Base-by-base conservation (phyloP, 2,888 invertebrate species). In the Plutella xylostella region DNA sequence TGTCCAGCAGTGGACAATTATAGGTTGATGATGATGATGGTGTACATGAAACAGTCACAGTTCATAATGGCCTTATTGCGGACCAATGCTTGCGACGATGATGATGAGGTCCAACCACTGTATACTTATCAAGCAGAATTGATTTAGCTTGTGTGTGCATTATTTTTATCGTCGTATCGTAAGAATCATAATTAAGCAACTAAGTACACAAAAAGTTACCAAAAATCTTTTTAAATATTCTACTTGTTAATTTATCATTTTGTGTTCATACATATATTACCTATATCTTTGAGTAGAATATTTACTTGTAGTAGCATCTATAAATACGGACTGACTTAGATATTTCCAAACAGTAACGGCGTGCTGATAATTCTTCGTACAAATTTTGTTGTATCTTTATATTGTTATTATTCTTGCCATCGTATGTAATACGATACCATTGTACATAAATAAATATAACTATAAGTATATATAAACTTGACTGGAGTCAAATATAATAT, bases 31-130 rank as follows among this genome's bases (percentile, higher is more conserved):
- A 15, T 39, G 3, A 12, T 33, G 11, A 15, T 5, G 17, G 17
- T 15, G 34, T 7, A 15, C 15, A 15, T 3, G 34, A 5, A 9
- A n/a, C 15, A 15, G 15, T 34, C 15, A 34, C 9, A 9, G 7
- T 15, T 15, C 14, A 60, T n/a, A n/a, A n/a, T 61, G 65, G 80
- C 80, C 78, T 80, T 80, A 78, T 59, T 60, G 67, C 60, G 80
- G 80, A 80, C 80, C 80, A 80, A 80, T 68, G 62, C 61, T 66
- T 61, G 57, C 55, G 67, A 68, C n/a, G n/a, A n/a, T n/a, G 59
- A 55, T 59, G 52, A 45, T 44, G 46, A 59, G 60, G 63, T 61
- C 61, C 61, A 58, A 58, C 54, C 55, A 55, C n/a, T 58, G 64
- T 56, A 62, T 60, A 61, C 52, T 41, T n/a, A 18, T 25, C 17